Percentiles rank a stretch among this genome's conserved stretches.
phyloP scores from a whole-genome alignment of 2,888 invertebrate genomes.

The Plagiodera versicolora region DNA sequence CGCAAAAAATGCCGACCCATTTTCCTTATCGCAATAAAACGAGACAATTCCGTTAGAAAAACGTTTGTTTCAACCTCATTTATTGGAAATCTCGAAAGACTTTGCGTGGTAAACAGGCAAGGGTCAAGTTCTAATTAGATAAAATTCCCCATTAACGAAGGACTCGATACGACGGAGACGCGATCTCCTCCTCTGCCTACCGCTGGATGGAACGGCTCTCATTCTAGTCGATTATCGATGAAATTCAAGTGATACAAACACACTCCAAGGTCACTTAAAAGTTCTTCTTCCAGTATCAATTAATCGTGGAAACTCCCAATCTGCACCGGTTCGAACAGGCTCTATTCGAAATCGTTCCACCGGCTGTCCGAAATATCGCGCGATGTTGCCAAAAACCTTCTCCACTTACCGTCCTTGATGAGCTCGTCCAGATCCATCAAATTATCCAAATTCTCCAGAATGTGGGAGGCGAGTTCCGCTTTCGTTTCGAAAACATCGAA shows the following conservation, averaged over 20 bases:
- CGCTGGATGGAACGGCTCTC: no score
- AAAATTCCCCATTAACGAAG: no score
- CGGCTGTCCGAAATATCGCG: no score
- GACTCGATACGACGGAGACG: no score
- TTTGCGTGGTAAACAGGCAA: background rate
- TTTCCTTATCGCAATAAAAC: background rate
- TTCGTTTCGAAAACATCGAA: constrained; percentile 44
- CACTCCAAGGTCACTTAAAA: no score
- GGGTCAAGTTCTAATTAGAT: background rate
- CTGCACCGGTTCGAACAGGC: no score
- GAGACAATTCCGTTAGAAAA: background rate
- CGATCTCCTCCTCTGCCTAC: no score
- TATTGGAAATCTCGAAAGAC: background rate
- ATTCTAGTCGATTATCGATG: no score
- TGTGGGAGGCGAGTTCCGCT: constrained; percentile 66
- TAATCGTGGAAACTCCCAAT: background rate
- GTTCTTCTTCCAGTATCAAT: background rate
- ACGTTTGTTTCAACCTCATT: background rate
- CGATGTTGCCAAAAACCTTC: no score
- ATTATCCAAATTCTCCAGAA: constrained; percentile 62
- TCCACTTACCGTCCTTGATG: constrained; percentile 64
- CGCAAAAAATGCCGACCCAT: background rate
- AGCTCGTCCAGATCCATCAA: constrained; percentile 62
- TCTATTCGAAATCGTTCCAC: no score
- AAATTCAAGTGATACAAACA: no score